Conservation (phyloP, 2,113 vertebrate genomes). For the Apeltes quadracus region DNA sequence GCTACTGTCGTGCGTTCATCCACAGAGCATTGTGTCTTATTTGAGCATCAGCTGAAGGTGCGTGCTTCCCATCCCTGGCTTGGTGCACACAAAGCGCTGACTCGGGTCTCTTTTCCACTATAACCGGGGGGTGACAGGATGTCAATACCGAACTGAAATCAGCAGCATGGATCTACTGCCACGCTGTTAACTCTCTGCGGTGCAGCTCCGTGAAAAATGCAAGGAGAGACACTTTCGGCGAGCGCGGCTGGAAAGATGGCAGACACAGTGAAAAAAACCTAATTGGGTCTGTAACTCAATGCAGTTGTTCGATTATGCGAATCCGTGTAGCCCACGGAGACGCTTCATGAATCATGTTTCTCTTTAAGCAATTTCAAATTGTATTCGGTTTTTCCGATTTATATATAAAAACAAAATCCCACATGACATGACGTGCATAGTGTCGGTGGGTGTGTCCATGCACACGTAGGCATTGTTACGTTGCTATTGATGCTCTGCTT, state of each 20-base stretch:
- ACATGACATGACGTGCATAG: not conserved
- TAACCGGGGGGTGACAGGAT: constrained; percentile 63
- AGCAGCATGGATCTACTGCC: constrained; percentile 63
- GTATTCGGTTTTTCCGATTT: not conserved
- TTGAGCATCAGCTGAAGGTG: constrained; percentile 27
- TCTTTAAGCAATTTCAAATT: not conserved
- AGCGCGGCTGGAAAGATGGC: constrained; percentile 3
- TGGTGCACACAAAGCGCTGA: constrained; percentile 61
- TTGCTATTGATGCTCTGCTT: not conserved
- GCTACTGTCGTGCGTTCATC: constrained; percentile 1
- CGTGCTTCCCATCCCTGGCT: constrained; percentile 47
- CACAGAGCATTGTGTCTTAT: constrained; percentile 1
- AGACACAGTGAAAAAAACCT: not conserved
- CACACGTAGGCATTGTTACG: not conserved
- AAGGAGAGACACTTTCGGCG: not conserved
- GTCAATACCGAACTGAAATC: constrained; percentile 71
- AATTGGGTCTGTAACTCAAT: not conserved
- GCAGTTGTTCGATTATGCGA: too few species aligned
- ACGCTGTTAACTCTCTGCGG: constrained; percentile 48
- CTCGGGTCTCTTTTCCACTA: constrained; percentile 55
- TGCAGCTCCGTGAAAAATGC: constrained; percentile 31
- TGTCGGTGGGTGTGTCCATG: not conserved
- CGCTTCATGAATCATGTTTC: not conserved
- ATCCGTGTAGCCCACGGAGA: not conserved
- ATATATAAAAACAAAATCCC: not conserved